Percentiles rank a stretch among this genome's conserved stretches.
Conservation (phyloP, 2,797 vertebrate species). For the Pyrrhura leucotis region DNA sequence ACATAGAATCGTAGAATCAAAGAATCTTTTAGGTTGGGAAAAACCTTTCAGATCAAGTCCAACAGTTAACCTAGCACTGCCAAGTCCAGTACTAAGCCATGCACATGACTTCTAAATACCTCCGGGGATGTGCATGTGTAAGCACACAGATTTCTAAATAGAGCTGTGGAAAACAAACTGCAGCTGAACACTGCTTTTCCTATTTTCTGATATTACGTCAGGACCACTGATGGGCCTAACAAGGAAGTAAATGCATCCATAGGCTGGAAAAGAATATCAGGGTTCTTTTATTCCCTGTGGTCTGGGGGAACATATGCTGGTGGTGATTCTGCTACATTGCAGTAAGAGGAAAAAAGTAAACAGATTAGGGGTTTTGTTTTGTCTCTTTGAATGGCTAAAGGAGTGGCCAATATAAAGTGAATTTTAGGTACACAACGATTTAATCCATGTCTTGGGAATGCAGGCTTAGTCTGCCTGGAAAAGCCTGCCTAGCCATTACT, state of each 20-base stretch:
- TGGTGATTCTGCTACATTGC: neutral
- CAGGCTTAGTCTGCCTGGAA: neutral
- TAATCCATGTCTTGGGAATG: fast-evolving
- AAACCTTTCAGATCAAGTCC: neutral
- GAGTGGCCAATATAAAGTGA: neutral
- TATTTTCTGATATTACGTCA: neutral
- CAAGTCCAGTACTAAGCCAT: neutral
- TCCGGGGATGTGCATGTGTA: fast-evolving
- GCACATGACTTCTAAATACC: neutral
- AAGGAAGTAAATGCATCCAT: neutral
- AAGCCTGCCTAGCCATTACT: neutral
- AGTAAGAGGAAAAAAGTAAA: neutral
- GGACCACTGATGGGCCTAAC: fast-evolving
- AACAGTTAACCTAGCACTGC: neutral
- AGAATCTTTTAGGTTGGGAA: neutral
- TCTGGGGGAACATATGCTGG: neutral
- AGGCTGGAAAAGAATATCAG: neutral
- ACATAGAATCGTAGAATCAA: neutral
- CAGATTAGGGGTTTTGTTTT: neutral
- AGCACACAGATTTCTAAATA: neutral
- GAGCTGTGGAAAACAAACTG: neutral
- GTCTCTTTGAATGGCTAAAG: neutral
- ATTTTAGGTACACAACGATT: neutral
- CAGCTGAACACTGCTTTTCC: neutral
- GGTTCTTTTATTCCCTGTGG: neutral